phyloP scores from a whole-genome alignment of 2,113 vertebrate species.

The Nycticebus coucang region DNA sequence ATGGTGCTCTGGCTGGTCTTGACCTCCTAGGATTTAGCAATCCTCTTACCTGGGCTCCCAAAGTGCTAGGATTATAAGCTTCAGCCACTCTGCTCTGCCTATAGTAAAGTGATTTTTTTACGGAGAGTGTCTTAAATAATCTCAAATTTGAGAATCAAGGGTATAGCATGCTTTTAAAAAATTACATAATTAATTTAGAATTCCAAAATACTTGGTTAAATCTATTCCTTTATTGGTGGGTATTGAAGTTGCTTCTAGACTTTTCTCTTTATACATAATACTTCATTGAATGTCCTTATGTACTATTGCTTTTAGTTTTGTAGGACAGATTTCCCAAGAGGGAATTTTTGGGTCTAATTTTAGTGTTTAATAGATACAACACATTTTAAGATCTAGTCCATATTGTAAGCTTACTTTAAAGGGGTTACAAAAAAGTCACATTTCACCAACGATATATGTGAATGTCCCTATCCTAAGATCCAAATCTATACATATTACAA shows the following conservation, averaged over 20 bases:
- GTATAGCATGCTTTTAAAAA: not conserved
- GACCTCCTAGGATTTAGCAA: too few species aligned
- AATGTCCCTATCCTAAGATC: not conserved
- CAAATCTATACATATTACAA: not conserved
- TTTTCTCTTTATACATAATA: not conserved
- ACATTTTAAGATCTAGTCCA: not conserved
- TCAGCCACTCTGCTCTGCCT: too few species aligned
- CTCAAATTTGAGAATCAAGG: not conserved
- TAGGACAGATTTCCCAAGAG: not conserved
- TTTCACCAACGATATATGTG: not conserved
- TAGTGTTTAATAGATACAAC: not conserved
- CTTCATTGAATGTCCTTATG: not conserved
- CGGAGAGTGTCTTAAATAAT: not conserved
- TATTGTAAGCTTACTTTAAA: not conserved
- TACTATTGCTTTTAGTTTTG: not conserved
- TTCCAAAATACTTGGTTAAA: not conserved
- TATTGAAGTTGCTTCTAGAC: not conserved
- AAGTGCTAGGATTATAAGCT: too few species aligned
- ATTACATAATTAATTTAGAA: not conserved
- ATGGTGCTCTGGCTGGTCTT: too few species aligned
- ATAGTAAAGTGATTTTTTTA: not conserved
- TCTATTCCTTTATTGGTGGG: not conserved
- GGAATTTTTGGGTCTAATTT: constrained; percentile 33
- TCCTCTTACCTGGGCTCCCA: too few species aligned
- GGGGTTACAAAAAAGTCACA: not conserved